phyloP scores from a whole-genome alignment of 2,888 invertebrate genomes.

The Troilus luridus region DNA sequence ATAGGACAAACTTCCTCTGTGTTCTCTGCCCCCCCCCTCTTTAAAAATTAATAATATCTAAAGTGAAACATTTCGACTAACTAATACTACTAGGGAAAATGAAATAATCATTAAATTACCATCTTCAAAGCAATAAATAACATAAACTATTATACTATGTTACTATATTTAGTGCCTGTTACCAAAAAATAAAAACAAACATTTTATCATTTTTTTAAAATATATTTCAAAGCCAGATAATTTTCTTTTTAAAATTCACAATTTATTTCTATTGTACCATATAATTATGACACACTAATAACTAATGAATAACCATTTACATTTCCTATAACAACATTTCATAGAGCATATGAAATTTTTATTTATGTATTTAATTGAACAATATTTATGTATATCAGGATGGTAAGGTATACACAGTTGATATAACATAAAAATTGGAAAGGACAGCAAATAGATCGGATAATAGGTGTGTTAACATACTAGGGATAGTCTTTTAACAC shows the following conservation, averaged over 20 bases:
- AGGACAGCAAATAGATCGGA: neutral
- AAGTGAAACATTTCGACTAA: neutral
- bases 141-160: neutral
- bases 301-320: no score
- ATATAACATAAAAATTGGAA: neutral
- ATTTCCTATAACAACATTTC: neutral
- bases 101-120: neutral
- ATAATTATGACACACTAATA: no score
- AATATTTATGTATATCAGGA: neutral
- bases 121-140: neutral
- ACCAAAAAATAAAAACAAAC: no score
- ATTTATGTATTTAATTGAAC: neutral
- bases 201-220: no score
- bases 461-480: neutral
- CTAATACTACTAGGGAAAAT: neutral
- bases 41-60: neutral
- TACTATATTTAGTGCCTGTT: no score
- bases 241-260: no score
- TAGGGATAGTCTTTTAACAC: neutral
- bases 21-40: neutral
- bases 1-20: slow-evolving; percentile 8
- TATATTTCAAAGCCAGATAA: no score
- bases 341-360: neutral
- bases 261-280: no score
- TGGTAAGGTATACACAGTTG: neutral